Evolutionary conservation across 2,113 vertebrate species (phyloP).

Genomic region (Eretmochelys imbricata): DNA sequence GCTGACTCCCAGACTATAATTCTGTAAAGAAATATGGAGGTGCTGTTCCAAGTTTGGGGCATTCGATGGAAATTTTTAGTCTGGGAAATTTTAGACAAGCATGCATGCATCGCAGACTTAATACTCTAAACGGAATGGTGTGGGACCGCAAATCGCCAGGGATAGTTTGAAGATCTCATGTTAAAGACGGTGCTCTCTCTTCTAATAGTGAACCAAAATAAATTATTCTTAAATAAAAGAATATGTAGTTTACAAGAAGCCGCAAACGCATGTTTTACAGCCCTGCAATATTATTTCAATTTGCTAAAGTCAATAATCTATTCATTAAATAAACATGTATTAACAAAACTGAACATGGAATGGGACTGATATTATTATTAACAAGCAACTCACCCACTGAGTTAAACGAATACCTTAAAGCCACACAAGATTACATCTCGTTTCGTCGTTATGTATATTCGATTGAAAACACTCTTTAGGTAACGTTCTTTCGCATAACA

Average conservation of each 20-base stretch:
- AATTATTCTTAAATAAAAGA: constrained; percentile 11
- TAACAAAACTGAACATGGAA: background rate
- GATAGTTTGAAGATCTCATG: background rate
- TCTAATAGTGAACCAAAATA: background rate
- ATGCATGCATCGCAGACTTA: background rate
- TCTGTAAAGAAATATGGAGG: background rate
- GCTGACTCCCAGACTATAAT: background rate
- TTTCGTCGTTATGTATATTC: background rate
- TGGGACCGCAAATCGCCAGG: background rate
- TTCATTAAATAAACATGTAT: constrained; percentile 3
- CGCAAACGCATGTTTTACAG: background rate
- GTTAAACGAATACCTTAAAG: background rate
- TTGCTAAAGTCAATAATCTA: background rate
- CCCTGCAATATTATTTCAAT: background rate
- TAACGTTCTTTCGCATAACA: background rate
- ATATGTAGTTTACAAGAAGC: background rate
- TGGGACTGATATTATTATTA: background rate
- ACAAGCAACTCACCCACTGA: background rate
- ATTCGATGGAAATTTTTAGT: background rate
- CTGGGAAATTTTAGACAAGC: background rate
- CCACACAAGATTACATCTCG: background rate
- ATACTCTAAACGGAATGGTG: background rate
- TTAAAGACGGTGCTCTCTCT: background rate
- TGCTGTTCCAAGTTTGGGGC: background rate
- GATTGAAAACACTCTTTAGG: background rate